Evolutionary conservation across 2,888 invertebrate genomes (phyloP), one percentile per base, ranked within the genome.

Genomic region (Myopa testacea): DNA sequence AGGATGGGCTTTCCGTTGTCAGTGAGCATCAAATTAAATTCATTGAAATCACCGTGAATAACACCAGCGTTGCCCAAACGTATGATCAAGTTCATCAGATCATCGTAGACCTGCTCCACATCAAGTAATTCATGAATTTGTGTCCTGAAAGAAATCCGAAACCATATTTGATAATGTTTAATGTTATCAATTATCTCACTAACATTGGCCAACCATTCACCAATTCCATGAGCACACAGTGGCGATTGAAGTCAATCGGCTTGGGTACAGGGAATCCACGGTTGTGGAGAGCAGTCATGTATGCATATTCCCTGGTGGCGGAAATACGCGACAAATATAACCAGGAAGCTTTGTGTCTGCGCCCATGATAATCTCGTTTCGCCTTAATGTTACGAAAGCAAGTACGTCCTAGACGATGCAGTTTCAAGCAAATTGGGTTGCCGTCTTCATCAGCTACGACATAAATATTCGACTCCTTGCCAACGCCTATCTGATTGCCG

Each of bases 41-140:
- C 99, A 87, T 99, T 99, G 89, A 98, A 99, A 91, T 99, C 99
- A 0, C 98, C 96, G 88, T 99, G 99, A 83, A 99, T 99, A 4
- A 99, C 96, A 0, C 99, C 99, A 85, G 95, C 94, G 90, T 96
- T 95, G 38, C 95, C 99, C 75, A 99, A 92, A 62, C 93, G 92
- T 0, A 98, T 94, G 71, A 99, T 95, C 45, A 99, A 90, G 84
- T 95, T 93, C 98, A 99, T 98, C 78, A 99, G 92, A 84, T 97
- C 95, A 84, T 97, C 97, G 87, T 98, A 99, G 0, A 99, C 91
- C 1, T 90, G 90, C 82, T 94, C 95, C 0, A 94, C 92, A 86
- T 97, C 93, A 0, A 86, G 86, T n/a, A 93, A 86, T 80, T 93
- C 91, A 38, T 92, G 90, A 0, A 95, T 92, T 84, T 94, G 94